phyloP scores from a whole-genome alignment of 2,113 vertebrate genomes.

The Phaethon lepturus region DNA sequence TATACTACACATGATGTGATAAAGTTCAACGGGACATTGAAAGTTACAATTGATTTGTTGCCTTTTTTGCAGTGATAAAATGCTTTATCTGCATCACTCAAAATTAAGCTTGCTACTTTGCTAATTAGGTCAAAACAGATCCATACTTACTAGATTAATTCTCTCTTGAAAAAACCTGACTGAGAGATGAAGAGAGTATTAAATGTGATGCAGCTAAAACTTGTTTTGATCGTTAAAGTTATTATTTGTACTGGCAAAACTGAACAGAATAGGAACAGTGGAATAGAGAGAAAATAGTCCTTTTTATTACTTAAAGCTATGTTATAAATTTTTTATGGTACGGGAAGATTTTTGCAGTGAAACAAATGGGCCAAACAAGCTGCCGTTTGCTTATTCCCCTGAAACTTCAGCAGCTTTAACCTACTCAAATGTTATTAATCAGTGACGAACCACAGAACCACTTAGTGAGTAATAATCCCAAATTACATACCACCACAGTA shows the following conservation, averaged over 20 bases:
- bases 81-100: not conserved
- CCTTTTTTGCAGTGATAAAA: not conserved
- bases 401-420: constrained; percentile 21
- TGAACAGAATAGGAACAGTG: not conserved
- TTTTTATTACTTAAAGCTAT: constrained; percentile 16
- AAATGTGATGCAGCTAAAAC: not conserved
- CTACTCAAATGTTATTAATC: not conserved
- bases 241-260: constrained; percentile 25
- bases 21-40: not conserved
- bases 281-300: not conserved
- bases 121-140: constrained; percentile 33
- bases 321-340: constrained; percentile 12
- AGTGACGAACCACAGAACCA: not conserved
- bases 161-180: not conserved
- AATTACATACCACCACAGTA: not conserved
- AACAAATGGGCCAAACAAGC: constrained; percentile 30
- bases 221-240: not conserved
- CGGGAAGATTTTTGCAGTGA: not conserved
- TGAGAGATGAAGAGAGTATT: not conserved
- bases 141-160: not conserved
- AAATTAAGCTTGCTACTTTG: not conserved
- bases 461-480: not conserved
- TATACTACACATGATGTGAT: not conserved
- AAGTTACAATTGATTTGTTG: not conserved
- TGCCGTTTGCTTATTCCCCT: not conserved